Evolutionary conservation across 2,888 invertebrate genomes (phyloP).

Genomic region (Drosophila antonietae): DNA sequence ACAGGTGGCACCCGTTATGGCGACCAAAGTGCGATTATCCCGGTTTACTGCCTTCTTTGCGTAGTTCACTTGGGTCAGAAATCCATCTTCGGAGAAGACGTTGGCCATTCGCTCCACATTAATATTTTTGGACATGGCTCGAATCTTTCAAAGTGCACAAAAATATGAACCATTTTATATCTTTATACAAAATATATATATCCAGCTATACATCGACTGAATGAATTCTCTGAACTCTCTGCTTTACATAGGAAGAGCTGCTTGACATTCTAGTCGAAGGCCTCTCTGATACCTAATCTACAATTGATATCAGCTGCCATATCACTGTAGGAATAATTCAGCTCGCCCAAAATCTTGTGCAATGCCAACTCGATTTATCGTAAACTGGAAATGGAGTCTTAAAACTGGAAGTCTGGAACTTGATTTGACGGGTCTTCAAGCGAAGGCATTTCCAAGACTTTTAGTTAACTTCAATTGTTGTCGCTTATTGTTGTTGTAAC

Average conservation of each 20-base stretch:
- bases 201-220: not conserved
- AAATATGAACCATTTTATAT: not conserved
- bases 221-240: not conserved
- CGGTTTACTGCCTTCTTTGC: not conserved
- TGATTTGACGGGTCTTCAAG: not conserved
- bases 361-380: no score
- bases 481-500: conserved; percentile 6
- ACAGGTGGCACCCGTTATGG: not conserved
- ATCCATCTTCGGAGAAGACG: conserved; percentile 3
- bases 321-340: no score
- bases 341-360: no score
- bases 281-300: no score
- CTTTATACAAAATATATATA: not conserved
- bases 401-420: no score
- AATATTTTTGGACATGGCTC: not conserved
- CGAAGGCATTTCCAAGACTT: not conserved
- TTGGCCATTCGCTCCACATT: not conserved
- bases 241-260: not conserved
- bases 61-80: conserved; percentile 4
- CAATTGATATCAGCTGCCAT: no score
- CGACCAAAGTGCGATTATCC: not conserved
- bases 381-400: no score
- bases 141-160: not conserved
- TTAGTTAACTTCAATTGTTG: conserved; percentile 9
- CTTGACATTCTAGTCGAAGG: not conserved